Percentiles rank a stretch among this genome's conserved stretches.
These are phyloP conservation scores for Eremobia ochroleuca DNA, from an alignment of 2,888 invertebrate genomes.

Conservation along the genomic window DNA sequence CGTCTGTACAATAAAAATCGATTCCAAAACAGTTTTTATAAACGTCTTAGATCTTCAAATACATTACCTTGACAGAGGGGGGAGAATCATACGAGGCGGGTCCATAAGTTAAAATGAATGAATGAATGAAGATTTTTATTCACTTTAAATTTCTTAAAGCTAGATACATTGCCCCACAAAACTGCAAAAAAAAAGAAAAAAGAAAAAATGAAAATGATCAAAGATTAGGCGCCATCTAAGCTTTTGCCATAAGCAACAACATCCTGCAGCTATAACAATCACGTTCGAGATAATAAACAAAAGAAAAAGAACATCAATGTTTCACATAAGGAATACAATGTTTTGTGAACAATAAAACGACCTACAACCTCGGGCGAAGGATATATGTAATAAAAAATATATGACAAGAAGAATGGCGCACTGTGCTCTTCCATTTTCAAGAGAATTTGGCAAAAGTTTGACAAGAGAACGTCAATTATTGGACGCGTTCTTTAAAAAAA, in stretches of 20 bases:
- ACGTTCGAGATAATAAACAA: conserved; percentile 20
- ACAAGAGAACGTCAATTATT: conserved; percentile 26
- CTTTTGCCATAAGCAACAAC: conserved; percentile 6
- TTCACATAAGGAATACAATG: conserved; percentile 16
- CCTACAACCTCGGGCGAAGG: conserved; percentile 10
- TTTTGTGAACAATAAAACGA: conserved; percentile 44
- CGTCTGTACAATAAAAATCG: not conserved
- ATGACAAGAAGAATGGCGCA: conserved; percentile 25
- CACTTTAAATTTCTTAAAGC: too few relatives aligned
- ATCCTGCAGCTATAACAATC: not conserved
- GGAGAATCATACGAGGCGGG: not conserved
- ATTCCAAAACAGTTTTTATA: not conserved
- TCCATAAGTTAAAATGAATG: not conserved
- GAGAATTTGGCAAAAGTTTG: conserved; percentile 39
- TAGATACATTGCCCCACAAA: too few relatives aligned
- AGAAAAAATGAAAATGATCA: too few relatives aligned
- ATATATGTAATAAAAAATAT: conserved; percentile 43
- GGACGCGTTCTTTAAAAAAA: conserved; percentile 11
- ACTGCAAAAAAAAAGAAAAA: too few relatives aligned
- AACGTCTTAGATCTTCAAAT: not conserved
- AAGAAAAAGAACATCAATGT: conserved; percentile 3
- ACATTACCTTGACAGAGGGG: too few relatives aligned
- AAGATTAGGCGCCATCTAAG: not conserved
- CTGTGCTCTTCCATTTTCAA: conserved; percentile 30
- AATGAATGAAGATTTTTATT: too few relatives aligned